These are phyloP conservation scores for Parazoanthus swiftii DNA, from an alignment of 92 coral and sea anemone genomes.

Conservation along the genomic window DNA sequence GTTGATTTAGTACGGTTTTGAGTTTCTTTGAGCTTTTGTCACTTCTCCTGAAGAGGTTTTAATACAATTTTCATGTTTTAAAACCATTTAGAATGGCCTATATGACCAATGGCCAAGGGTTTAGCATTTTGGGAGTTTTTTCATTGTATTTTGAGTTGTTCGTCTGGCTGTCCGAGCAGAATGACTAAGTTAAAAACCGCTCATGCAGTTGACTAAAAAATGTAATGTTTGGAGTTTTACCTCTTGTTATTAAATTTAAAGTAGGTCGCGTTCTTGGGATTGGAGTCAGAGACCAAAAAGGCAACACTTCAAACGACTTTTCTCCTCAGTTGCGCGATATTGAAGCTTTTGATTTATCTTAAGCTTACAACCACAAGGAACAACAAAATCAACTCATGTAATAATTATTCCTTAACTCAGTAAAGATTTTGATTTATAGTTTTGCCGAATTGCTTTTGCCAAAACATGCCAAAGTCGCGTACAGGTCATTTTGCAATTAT, in stretches of 20 bases:
- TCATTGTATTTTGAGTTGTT: background rate
- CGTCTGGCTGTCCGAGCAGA: background rate
- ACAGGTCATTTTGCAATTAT: background rate
- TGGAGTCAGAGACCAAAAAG: background rate
- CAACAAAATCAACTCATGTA: no score
- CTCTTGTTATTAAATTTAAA: background rate
- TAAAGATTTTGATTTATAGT: no score
- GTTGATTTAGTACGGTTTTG: constrained; percentile 6
- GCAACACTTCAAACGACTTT: background rate
- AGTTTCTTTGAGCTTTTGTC: constrained; percentile 25
- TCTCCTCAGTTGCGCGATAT: no score
- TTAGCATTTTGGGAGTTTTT: background rate
- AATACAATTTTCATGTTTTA: constrained; percentile 25
- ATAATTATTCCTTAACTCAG: no score
- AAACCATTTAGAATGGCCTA: background rate
- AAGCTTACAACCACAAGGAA: no score
- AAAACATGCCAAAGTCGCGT: background rate
- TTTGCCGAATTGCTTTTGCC: background rate
- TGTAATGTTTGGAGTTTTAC: no score
- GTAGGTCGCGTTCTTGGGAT: background rate
- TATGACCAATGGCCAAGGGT: background rate
- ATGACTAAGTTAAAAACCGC: background rate
- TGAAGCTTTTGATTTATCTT: no score
- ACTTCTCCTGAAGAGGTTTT: constrained; percentile 18
- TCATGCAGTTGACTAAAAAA: background rate